These are phyloP conservation scores for Anguilla marmorata DNA, from an alignment of 2,797 vertebrate species.

Conservation along the genomic window DNA sequence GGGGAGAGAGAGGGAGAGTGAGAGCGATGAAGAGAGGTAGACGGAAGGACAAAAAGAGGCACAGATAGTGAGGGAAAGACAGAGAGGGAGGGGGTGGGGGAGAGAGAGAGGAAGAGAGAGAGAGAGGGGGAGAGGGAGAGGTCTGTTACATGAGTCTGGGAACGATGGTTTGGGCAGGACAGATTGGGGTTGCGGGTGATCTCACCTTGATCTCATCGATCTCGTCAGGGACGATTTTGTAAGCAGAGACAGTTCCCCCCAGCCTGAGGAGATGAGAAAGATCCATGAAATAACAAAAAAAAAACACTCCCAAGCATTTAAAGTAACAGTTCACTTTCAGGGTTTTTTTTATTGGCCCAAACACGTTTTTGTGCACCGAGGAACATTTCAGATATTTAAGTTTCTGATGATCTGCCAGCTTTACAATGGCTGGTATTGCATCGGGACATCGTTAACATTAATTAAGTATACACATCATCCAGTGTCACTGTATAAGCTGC, in stretches of 20 bases:
- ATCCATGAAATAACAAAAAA: background rate
- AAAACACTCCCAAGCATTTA: background rate
- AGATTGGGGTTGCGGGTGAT: background rate
- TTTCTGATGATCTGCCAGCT: too few species aligned
- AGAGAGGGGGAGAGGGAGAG: background rate
- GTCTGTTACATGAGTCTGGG: background rate
- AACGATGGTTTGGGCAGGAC: too few species aligned
- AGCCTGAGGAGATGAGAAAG: constrained; percentile 80
- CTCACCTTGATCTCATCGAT: constrained; percentile 97
- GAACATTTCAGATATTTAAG: background rate
- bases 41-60: too few species aligned
- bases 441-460: background rate
- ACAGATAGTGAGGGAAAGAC: too few species aligned
- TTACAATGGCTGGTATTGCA: background rate
- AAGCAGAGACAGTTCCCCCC: constrained; percentile 92
- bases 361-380: background rate
- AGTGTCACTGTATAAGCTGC: too few species aligned
- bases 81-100: background rate
- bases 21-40: too few species aligned
- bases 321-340: too few species aligned
- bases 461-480: too few species aligned
- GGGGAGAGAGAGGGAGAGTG: too few species aligned
- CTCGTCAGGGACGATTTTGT: constrained; percentile 98
- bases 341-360: too few species aligned
- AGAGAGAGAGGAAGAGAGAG: background rate